Conservation (phyloP, 2,113 vertebrate genomes). For the Todiramphus saurophagus region DNA sequence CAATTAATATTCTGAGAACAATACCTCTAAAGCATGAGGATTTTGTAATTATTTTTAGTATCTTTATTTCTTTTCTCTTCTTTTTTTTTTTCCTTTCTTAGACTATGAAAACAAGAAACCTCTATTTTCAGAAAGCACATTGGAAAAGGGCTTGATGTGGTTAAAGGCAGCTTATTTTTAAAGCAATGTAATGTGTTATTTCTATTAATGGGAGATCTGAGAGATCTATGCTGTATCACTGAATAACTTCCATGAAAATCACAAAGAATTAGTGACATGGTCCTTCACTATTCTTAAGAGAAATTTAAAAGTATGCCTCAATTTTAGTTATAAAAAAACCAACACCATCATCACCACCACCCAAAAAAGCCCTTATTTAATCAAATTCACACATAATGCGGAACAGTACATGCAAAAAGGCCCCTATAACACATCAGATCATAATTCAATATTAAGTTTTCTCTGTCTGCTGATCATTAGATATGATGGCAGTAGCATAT, state of each 20-base stretch:
- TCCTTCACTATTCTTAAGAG: not conserved
- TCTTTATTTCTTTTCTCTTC: not conserved
- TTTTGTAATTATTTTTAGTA: not conserved
- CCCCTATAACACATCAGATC: not conserved
- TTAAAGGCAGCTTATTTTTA: not conserved
- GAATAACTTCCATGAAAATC: not conserved
- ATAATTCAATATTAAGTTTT: not conserved
- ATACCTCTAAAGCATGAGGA: not conserved
- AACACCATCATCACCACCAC: too few relatives aligned
- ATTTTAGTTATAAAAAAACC: not conserved
- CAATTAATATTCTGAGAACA: conserved; percentile 13
- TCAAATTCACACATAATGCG: not conserved
- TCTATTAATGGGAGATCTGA: not conserved
- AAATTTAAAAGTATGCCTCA: not conserved
- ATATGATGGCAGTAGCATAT: not conserved
- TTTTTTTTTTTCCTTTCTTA: not conserved
- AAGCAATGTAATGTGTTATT: not conserved
- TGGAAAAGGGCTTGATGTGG: not conserved
- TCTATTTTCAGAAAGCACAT: not conserved
- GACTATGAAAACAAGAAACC: not conserved
- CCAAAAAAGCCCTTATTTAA: not conserved
- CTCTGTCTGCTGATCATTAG: not conserved
- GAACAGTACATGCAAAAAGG: not conserved
- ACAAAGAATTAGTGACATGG: not conserved
- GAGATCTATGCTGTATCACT: not conserved